Evolutionary conservation across 1,140 invertebrate genomes (phyloP).

Genomic region (Leptopilina boulardi): DNA sequence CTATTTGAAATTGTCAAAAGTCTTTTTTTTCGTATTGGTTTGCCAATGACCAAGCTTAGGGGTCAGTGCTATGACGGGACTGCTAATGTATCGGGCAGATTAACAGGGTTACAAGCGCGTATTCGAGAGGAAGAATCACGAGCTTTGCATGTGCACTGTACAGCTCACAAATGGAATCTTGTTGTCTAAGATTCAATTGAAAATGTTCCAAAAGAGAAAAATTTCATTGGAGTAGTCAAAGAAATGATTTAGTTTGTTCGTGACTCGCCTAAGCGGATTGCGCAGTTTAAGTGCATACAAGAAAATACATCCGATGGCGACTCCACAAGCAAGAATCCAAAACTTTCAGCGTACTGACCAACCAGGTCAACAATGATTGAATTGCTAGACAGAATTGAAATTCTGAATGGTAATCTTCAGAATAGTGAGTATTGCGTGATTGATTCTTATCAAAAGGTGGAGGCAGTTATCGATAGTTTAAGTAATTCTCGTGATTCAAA

Average conservation of each 20-base stretch:
- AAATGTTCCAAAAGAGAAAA: slow-evolving; percentile 37
- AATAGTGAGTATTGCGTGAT: not conserved
- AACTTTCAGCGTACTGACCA: not conserved
- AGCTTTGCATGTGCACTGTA: slow-evolving; percentile 49
- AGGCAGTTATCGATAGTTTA: not conserved
- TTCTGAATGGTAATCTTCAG: not conserved
- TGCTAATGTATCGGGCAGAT: slow-evolving; percentile 46
- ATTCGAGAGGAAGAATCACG: slow-evolving; percentile 44
- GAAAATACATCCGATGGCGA: not conserved
- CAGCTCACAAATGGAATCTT: slow-evolving; percentile 49
- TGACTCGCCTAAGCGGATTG: slow-evolving; percentile 40
- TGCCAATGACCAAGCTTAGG: slow-evolving; percentile 42
- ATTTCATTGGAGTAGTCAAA: slow-evolving; percentile 41
- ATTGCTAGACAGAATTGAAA: not conserved
- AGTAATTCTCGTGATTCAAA: not conserved
- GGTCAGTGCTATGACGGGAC: slow-evolving; percentile 53
- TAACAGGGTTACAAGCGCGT: slow-evolving; percentile 47
- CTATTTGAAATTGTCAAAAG: slow-evolving; percentile 50
- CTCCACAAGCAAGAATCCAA: not conserved
- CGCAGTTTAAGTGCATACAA: not conserved
- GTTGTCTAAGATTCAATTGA: slow-evolving; percentile 49
- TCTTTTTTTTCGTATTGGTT: slow-evolving; percentile 37
- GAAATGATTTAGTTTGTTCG: slow-evolving; percentile 45
- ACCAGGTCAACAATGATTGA: not conserved
- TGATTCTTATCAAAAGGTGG: not conserved